These are phyloP conservation scores for Coregonus suidteri DNA, from an alignment of 2,797 vertebrate genomes.

Conservation along the genomic window DNA sequence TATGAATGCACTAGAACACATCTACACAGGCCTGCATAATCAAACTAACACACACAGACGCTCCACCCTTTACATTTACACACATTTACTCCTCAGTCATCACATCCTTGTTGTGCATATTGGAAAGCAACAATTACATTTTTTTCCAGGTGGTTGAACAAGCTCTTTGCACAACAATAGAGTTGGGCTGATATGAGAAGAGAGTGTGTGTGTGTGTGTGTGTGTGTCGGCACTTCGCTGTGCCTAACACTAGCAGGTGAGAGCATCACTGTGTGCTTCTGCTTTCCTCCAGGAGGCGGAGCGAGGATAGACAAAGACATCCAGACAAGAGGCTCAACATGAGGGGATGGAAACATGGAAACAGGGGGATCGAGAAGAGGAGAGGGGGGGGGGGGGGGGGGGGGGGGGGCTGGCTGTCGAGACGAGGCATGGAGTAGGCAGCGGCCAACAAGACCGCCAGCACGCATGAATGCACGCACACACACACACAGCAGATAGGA, in stretches of 20 bases:
- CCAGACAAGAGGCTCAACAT: background rate
- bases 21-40: background rate
- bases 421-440: background rate
- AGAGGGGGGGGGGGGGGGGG: too few relatives aligned
- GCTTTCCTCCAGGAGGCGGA: background rate
- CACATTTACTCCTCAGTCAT: background rate
- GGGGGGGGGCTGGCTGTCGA: background rate
- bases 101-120: background rate
- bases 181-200: constrained; percentile 1
- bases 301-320: background rate
- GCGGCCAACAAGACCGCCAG: background rate
- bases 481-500: background rate
- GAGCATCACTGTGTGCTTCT: background rate
- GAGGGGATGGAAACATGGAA: background rate
- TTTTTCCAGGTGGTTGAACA: constrained; percentile 22
- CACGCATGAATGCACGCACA: background rate
- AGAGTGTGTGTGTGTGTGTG: background rate
- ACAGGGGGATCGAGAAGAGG: background rate
- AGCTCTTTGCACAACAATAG: background rate
- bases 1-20: background rate
- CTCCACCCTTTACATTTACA: background rate
- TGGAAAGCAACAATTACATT: background rate
- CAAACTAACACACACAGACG: background rate
- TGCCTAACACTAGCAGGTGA: background rate
- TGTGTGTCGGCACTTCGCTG: background rate